Percentiles rank a stretch among this genome's conserved stretches.
Conservation (phyloP, 2,113 vertebrate genomes). For the Embiotoca jacksoni region DNA sequence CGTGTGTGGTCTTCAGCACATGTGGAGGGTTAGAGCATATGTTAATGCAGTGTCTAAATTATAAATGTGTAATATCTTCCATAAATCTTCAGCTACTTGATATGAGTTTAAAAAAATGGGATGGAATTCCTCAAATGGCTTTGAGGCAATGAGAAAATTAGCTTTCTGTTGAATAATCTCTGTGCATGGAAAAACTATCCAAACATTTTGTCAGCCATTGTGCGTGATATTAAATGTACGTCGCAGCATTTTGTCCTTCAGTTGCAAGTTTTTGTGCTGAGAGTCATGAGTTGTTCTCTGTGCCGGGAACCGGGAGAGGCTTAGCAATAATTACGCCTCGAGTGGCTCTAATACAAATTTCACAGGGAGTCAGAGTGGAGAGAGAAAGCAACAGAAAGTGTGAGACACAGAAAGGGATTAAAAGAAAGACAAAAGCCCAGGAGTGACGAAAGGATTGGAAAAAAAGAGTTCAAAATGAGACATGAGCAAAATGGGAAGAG, state of each 20-base stretch:
- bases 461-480: constrained; percentile 48
- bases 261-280: constrained; percentile 56
- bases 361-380: constrained; percentile 63
- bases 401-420: constrained; percentile 70
- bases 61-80: constrained; percentile 46
- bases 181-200: constrained; percentile 17
- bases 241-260: constrained; percentile 70
- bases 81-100: constrained; percentile 35
- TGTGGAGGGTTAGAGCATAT: constrained; percentile 19
- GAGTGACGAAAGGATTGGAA: constrained; percentile 61
- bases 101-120: constrained; percentile 17
- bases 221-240: constrained; percentile 67
- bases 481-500: constrained; percentile 29
- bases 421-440: constrained; percentile 69
- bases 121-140: constrained; percentile 51
- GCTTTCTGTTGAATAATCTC: constrained; percentile 52
- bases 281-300: constrained; percentile 69
- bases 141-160: constrained; percentile 53
- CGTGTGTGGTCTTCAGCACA: constrained; percentile 4
- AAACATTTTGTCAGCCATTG: constrained; percentile 67
- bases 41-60: constrained; percentile 49
- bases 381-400: constrained; percentile 62
- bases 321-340: constrained; percentile 77
- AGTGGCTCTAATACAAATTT: constrained; percentile 79
- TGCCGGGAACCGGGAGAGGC: constrained; percentile 65